A percentile compares a stretch with the other conserved stretches of the same genome.
Conservation (phyloP, 2,888 invertebrate species). For the Lissonota sp. region DNA sequence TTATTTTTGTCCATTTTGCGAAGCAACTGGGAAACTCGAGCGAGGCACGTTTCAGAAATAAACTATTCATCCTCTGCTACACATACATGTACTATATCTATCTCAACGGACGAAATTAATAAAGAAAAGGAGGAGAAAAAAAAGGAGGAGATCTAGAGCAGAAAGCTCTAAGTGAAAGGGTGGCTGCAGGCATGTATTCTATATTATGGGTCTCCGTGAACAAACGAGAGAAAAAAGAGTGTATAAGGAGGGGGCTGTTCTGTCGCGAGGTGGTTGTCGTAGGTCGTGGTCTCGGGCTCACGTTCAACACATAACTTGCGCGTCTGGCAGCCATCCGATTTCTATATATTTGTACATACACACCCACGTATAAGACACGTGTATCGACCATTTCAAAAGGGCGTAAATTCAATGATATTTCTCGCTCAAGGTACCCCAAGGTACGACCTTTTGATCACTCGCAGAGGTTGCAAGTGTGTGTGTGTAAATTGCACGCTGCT, state of each 20-base stretch:
- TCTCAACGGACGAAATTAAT: conserved; percentile 15
- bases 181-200: conserved; percentile 58
- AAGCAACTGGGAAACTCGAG: too few species aligned
- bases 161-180: conserved; percentile 51
- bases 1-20: too few species aligned
- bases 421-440: too few species aligned
- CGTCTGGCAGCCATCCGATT: conserved; percentile 53
- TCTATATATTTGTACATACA: conserved; percentile 6
- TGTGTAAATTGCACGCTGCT: too few species aligned
- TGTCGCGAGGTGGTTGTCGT: conserved; percentile 68
- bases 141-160: conserved; percentile 24
- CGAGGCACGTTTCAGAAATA: not conserved
- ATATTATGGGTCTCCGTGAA: conserved; percentile 43
- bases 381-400: too few species aligned
- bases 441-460: too few species aligned
- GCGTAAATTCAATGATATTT: too few species aligned
- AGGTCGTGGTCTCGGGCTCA: conserved; percentile 71
- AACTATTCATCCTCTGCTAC: conserved; percentile 6
- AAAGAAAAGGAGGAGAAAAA: conserved; percentile 18
- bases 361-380: not conserved
- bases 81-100: conserved; percentile 1
- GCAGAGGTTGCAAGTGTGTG: too few species aligned
- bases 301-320: conserved; percentile 75
- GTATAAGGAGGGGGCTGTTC: conserved; percentile 19
- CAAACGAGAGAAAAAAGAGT: conserved; percentile 32